Conservation (phyloP, 1,140 invertebrate species). For the Archivesica marissinica region DNA sequence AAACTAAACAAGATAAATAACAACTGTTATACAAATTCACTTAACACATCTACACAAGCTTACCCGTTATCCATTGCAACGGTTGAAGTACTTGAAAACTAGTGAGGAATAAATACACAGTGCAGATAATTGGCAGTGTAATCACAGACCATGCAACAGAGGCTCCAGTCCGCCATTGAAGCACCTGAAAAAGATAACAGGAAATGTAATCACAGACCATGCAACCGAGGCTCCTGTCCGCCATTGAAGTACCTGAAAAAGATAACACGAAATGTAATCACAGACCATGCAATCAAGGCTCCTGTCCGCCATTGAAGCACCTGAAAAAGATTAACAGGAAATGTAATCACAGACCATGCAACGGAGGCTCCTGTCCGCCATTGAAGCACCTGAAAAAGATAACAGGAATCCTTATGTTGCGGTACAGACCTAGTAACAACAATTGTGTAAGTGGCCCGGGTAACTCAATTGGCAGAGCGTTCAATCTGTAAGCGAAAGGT, state of each 20-base stretch:
- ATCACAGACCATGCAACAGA: conserved; percentile 63
- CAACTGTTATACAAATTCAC: no score
- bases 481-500: no score
- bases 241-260: conserved; percentile 65
- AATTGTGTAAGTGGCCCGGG: no score
- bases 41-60: no score
- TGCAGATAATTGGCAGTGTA: conserved; percentile 46
- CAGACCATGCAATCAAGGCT: conserved; percentile 62
- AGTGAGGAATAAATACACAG: conserved; percentile 45
- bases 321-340: conserved; percentile 52
- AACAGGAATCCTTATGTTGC: no score
- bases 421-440: no score
- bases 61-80: conserved; percentile 63
- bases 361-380: no score
- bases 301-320: conserved; percentile 66
- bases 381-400: no score
- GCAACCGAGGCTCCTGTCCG: conserved; percentile 59
- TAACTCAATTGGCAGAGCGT: no score
- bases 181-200: conserved; percentile 64
- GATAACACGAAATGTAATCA: conserved; percentile 48
- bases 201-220: conserved; percentile 61
- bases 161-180: conserved; percentile 65
- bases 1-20: no score
- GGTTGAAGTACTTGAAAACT: conserved; percentile 61
- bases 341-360: no score